Base-by-base conservation (phyloP, 2,888 invertebrate genomes). In the Serrognathus titanus region DNA sequence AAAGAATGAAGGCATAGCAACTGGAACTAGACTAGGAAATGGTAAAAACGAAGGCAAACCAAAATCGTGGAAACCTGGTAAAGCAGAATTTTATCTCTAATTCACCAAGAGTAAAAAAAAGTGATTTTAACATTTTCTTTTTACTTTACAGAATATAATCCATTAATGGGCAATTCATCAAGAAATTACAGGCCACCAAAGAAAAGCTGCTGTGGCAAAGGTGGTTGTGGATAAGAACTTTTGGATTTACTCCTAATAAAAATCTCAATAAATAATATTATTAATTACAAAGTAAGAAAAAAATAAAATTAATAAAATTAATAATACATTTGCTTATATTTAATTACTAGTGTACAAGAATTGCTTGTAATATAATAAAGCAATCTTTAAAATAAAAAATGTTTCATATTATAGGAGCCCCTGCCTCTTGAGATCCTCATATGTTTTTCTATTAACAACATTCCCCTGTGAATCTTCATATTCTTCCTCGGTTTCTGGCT, bases 381-480 rank as follows among this genome's bases (percentile, higher is more conserved):
- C 16, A 46, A 40, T 4, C 13, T 40, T 40, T 40, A 40, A 12
- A 40, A 16, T 16, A 1, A 16, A 16, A 16, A 16, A 12, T 12
- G 13, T 40, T 40, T 39, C 5, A 39, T 39, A 39, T 84, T 86
- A 99, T 60, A 99, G 82, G 59, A 99, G 84, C 49, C 98, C 99
- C 80, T 99, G 99, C 73, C 99, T 83, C 78, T 98, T 98, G 66
- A 99, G 85, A 84, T 99, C 98, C 76, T 99, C 98, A 71, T 89
- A 99, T 0, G 97, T 99, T 77, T 98, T 98, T 63, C 95, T 88
- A 78, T 95, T 98, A 1, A 99, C 97, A 11, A 99, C 99, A 81
- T 99, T 99, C 10, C 99, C 99, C 67, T 89, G 86, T 0, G 97
- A 96, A 81, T 99, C 99, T 80, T 99, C 99, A 79, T 92, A 99